Evolutionary conservation across 2,888 invertebrate species (phyloP).

Genomic region (Julus scanicus): DNA sequence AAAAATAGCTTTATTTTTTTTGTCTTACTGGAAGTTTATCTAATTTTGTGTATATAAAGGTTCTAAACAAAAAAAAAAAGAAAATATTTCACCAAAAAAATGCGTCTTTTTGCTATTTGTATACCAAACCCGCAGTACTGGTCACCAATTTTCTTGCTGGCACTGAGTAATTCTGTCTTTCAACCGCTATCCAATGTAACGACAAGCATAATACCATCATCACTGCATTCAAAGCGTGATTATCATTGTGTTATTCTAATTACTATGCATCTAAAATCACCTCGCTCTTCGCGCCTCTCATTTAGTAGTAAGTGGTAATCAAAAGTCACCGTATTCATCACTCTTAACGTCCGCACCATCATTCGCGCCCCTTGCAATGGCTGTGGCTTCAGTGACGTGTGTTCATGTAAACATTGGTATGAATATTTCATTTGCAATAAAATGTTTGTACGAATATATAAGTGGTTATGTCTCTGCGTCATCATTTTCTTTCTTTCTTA

Average conservation of each 20-base stretch:
- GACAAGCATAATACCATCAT: constrained; percentile 44
- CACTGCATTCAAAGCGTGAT: constrained; percentile 5
- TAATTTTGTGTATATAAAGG: background rate
- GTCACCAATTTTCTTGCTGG: background rate
- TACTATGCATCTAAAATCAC: constrained; percentile 21
- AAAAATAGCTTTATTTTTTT: background rate
- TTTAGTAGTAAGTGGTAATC: constrained; percentile 33
- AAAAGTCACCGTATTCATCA: constrained; percentile 22
- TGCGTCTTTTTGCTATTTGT: background rate
- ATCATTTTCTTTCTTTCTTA: background rate
- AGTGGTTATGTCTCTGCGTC: background rate
- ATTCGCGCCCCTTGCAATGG: constrained; percentile 45
- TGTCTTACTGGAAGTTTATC: background rate
- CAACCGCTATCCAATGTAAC: constrained; percentile 37
- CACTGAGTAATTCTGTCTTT: background rate
- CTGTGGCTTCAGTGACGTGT: constrained; percentile 52
- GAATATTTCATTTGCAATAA: constrained; percentile 52
- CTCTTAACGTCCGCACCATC: background rate
- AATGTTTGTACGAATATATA: constrained; percentile 48
- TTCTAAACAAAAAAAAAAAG: background rate
- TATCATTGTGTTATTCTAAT: constrained; percentile 15
- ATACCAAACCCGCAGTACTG: background rate
- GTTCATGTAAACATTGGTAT: constrained; percentile 50
- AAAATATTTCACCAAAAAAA: background rate
- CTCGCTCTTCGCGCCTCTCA: constrained; percentile 21